Base-by-base conservation (phyloP, 2,797 vertebrate genomes). In the Syngnathus acus region DNA sequence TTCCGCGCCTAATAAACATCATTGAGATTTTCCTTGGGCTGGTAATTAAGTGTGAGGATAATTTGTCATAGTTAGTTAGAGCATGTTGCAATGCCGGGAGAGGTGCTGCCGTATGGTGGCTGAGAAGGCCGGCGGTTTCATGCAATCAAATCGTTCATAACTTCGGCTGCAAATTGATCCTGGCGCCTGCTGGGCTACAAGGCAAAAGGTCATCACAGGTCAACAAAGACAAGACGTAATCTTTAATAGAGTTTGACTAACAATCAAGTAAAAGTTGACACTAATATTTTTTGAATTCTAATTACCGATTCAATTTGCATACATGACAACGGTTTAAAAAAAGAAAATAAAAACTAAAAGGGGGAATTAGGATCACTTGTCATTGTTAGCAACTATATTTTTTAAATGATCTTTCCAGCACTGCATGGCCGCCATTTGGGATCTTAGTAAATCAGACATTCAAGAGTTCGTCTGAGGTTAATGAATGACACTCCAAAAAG, bases 1-100 rank as follows among this genome's bases (percentile, higher is more conserved):
- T 82, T 85, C 79, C 65, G 82, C 77, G 84, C 84, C 84, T 83
- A 91, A 89, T 90, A 86, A 91, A 81, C 75, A 91, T 85, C 78
- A 82, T 78, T 72, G 67, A 81, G 89, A 91, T 90, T 91, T 89
- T 91, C 91, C 85, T 84, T 84, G 82, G 78, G 73, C 72, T 74
- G 77, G 80, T 84, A 92, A 94, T 93, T 91, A 93, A 89, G 82
- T 82, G 86, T 50, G 69, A 83, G 80, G 74, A 80, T 90, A 89
- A 93, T 92, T 88, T 79, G 71, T 89, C 89, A 92, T 86, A 88
- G 81, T 91, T 90, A 90, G 90, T 92, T 92, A 90, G 78, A 90
- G 90, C 76, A 76, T 77, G 87, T 87, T 67, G 59, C 64, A 0
- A 43, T 66, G 83, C 77, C 37, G 64, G 68, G 50, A 72, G 76